These are phyloP conservation scores for Lithophane ornitopus DNA, from an alignment of 2,888 invertebrate genomes.

Conservation along the genomic window DNA sequence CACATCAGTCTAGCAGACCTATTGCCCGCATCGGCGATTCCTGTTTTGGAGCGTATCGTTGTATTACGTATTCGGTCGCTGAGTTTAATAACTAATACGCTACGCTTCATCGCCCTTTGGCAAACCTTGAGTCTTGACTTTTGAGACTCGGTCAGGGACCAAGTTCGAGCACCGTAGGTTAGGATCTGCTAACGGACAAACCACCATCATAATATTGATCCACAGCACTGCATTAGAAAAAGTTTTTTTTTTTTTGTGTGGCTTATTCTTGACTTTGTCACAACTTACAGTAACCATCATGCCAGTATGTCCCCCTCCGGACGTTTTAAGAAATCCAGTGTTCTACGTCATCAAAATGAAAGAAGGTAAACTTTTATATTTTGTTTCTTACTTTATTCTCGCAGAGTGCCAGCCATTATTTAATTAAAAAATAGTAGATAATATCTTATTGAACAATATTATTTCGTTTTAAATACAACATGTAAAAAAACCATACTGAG, in stretches of 20 bases:
- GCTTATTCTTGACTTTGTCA: background rate
- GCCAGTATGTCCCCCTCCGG: conserved; percentile 81
- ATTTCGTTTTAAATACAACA: too few species aligned
- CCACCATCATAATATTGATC: background rate
- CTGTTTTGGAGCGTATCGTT: too few species aligned
- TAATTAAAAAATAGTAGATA: background rate
- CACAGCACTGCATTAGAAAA: background rate
- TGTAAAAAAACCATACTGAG: too few species aligned
- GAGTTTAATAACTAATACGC: too few species aligned
- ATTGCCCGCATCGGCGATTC: too few species aligned
- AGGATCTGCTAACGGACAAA: background rate
- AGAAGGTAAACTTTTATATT: conserved; percentile 62
- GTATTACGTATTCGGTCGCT: too few species aligned
- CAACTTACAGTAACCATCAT: conserved; percentile 72
- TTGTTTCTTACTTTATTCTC: background rate
- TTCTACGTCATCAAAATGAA: conserved; percentile 82
- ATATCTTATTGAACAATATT: background rate
- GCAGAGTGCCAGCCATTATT: background rate
- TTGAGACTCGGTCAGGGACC: too few species aligned
- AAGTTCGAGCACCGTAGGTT: too few species aligned
- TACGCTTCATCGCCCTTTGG: too few species aligned
- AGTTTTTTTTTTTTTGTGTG: background rate
- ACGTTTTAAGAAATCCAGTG: conserved; percentile 75
- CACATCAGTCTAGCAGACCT: too few species aligned
- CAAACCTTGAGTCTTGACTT: too few species aligned